These are phyloP conservation scores for human DNA, from an alignment of 2,113 vertebrate species.

Conservation along the genomic window GRCh38 chr18:48028501-48029000, in stretches of 20 bases:
- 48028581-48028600: neutral
- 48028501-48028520: neutral
- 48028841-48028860: neutral
- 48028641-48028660: neutral
- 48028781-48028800: neutral
- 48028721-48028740: neutral
- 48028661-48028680: neutral
- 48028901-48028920: neutral
- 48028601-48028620: neutral
- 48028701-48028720: neutral
- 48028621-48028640: neutral
- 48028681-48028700: neutral
- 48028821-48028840: neutral
- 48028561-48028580: neutral
- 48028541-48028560: neutral
- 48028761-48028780: neutral
- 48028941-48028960: neutral
- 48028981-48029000: neutral
- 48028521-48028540: neutral
- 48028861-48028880: too few species aligned
- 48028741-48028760: neutral
- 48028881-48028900: fast-evolving
- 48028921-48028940: neutral
- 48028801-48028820: neutral
- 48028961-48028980: neutral